Conservation (phyloP, 2,797 vertebrate genomes). For the Myoxocephalus aenaeus region DNA sequence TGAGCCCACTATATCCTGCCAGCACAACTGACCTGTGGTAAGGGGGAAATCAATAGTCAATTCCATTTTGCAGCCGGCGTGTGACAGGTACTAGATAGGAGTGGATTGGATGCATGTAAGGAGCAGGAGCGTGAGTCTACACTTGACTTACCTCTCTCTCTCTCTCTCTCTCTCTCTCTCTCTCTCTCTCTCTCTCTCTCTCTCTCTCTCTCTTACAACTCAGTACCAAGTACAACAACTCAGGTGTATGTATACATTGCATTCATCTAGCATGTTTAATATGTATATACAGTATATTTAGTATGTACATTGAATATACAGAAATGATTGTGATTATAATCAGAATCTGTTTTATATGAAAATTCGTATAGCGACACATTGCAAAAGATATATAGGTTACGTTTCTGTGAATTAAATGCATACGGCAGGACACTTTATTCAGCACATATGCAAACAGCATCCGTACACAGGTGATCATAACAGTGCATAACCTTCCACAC, state of each 20-base stretch:
- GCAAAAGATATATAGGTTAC: neutral
- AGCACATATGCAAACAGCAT: neutral
- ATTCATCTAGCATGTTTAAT: constrained; percentile 20
- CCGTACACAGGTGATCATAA: neutral
- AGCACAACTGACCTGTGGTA: constrained; percentile 82
- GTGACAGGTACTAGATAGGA: constrained; percentile 87
- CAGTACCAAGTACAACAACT: constrained; percentile 28
- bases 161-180: constrained; percentile 24
- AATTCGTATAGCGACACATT: neutral
- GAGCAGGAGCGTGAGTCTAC: constrained; percentile 77
- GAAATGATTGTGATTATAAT: neutral
- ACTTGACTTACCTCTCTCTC: constrained; percentile 65
- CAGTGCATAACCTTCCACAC: constrained; percentile 24
- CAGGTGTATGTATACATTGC: constrained; percentile 18
- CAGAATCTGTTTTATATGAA: neutral
- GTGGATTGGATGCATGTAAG: constrained; percentile 85
- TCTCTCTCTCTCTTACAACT: constrained; percentile 19
- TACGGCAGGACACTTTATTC: neutral
- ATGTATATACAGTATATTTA: neutral
- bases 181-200: constrained; percentile 21
- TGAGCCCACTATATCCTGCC: constrained; percentile 71
- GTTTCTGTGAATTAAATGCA: neutral
- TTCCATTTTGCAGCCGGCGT: constrained; percentile 84
- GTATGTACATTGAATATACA: neutral
- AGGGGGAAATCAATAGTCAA: constrained; percentile 88